Evolutionary conservation across 2,888 invertebrate genomes (phyloP).

Genomic region (Rhagonycha fulva): DNA sequence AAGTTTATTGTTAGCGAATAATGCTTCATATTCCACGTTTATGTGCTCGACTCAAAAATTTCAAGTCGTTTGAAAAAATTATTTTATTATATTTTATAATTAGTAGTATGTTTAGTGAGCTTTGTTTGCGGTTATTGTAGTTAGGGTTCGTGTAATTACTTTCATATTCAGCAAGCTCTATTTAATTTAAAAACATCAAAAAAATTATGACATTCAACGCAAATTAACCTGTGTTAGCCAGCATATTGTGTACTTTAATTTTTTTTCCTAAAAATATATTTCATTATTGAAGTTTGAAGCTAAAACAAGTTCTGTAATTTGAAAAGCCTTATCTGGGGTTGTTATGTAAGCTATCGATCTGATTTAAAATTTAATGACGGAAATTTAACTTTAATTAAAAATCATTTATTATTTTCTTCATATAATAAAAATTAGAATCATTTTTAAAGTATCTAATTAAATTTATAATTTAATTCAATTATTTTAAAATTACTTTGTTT

Average conservation of each 20-base stretch:
- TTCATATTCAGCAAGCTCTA: background rate
- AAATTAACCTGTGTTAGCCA: background rate
- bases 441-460: too few species aligned
- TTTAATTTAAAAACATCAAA: background rate
- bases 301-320: background rate
- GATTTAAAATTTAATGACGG: background rate
- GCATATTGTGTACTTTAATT: background rate
- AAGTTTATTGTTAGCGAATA: background rate
- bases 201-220: background rate
- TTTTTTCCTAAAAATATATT: background rate
- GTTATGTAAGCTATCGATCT: background rate
- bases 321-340: background rate
- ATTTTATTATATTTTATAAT: conserved; percentile 3
- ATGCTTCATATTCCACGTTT: background rate
- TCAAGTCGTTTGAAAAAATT: background rate
- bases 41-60: background rate
- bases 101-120: background rate
- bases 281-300: background rate
- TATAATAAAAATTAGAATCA: too few species aligned
- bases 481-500: background rate
- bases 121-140: background rate
- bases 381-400: background rate
- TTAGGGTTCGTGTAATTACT: background rate
- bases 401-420: background rate
- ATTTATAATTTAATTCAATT: too few species aligned